Evolutionary conservation across 2,888 invertebrate genomes (phyloP).

Genomic region (Antitype chi): DNA sequence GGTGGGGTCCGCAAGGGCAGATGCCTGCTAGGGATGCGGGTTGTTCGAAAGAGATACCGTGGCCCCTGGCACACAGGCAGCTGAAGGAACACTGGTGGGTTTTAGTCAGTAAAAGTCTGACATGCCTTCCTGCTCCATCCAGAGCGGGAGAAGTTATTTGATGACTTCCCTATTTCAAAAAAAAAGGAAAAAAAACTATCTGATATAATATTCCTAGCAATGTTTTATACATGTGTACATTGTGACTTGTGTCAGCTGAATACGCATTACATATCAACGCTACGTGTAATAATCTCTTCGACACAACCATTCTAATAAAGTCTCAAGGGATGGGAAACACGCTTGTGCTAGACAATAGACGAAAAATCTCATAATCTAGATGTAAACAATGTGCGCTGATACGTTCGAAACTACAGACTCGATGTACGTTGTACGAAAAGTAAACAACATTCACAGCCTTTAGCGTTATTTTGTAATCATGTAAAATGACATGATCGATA

Average conservation of each 20-base stretch:
- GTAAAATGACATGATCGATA: not conserved
- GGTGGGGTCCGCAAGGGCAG: too few relatives aligned
- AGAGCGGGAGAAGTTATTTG: too few relatives aligned
- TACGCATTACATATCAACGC: conserved; percentile 37
- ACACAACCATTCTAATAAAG: conserved; percentile 52
- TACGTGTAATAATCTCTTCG: conserved; percentile 40
- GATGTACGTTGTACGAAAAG: not conserved
- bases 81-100: too few relatives aligned
- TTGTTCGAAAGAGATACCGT: too few relatives aligned
- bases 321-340: conserved; percentile 66
- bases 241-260: conserved; percentile 15
- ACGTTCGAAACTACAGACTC: conserved; percentile 41
- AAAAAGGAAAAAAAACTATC: too few relatives aligned
- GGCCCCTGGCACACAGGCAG: too few relatives aligned
- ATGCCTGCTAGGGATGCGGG: too few relatives aligned
- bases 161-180: too few relatives aligned
- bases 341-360: conserved; percentile 54
- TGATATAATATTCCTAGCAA: not conserved
- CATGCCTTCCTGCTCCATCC: too few relatives aligned
- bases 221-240: conserved; percentile 7
- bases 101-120: too few relatives aligned
- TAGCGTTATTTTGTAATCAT: not conserved
- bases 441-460: not conserved
- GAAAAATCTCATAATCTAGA: conserved; percentile 63
- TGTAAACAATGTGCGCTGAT: conserved; percentile 64